These are phyloP conservation scores for Asteroscopus sphinx DNA, from an alignment of 2,888 invertebrate species.

Conservation along the genomic window DNA sequence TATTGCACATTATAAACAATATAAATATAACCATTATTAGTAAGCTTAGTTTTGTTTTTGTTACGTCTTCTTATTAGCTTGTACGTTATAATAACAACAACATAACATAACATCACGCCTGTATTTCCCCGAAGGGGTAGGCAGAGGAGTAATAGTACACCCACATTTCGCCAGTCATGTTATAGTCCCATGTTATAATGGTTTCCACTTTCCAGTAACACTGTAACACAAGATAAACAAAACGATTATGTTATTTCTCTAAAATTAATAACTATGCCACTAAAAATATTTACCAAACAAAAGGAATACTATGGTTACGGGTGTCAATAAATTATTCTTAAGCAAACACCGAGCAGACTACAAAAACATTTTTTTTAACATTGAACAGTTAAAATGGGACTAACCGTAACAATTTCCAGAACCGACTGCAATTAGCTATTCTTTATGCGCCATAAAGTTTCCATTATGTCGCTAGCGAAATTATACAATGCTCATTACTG, in stretches of 20 bases:
- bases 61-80: background rate
- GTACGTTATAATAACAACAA: background rate
- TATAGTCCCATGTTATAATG: background rate
- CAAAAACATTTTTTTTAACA: slow-evolving; percentile 37
- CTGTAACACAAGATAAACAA: slow-evolving; percentile 6
- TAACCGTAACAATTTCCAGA: slow-evolving; percentile 65
- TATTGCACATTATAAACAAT: background rate
- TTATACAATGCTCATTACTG: slow-evolving; percentile 72
- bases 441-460: slow-evolving; percentile 57
- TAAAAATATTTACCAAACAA: slow-evolving; percentile 40
- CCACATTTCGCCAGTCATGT: too few species aligned
- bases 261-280: slow-evolving; percentile 17
- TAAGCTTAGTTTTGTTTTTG: background rate
- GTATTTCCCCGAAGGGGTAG: too few species aligned
- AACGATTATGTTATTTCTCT: background rate
- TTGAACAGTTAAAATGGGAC: slow-evolving; percentile 59
- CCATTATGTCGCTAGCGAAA: slow-evolving; percentile 51
- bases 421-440: slow-evolving; percentile 65
- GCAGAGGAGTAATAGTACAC: too few species aligned
- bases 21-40: too few species aligned
- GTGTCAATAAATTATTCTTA: slow-evolving; percentile 35
- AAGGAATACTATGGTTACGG: slow-evolving; percentile 41
- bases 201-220: too few species aligned
- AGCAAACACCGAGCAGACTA: slow-evolving; percentile 12
- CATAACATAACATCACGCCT: too few species aligned